Base-by-base conservation (phyloP, 2,888 invertebrate species). In the Thalpophila matura region DNA sequence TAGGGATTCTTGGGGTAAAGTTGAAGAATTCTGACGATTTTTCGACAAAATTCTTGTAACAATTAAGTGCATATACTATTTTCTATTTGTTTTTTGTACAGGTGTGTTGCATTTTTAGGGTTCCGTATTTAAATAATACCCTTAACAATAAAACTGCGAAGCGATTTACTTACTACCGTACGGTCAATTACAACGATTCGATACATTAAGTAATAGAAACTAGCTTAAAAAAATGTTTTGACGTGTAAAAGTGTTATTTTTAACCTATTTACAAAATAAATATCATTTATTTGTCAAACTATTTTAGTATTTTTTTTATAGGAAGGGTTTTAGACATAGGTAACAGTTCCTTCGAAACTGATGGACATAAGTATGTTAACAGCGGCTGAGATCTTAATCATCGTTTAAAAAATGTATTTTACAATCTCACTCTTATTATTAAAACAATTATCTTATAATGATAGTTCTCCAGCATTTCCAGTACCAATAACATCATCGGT, bases 401-500 rank as follows among this genome's bases (percentile, higher is more conserved):
- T 12, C 9, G 3, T 14, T 12, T 2, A 3, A 18, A 18, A n/a
- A 0, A 10, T n/a, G 4, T 27, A 0, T 0, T 35, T 6, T 12
- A 1, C 16, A 6, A 18, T 4, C 3, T n/a, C 12, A 27, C 3
- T 6, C 6, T 38, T 27, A 42, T 22, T 31, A n/a, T 9, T 1
- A 40, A 9, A 6, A 27, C 3, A 33, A 33, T 38, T 16, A 18
- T 38, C 24, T 33, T 9, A 42, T 18, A 37, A n/a, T 26, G 4
- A n/a, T n/a, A 22, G 18, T 1, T 43, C 22, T 18, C 16, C 22
- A 43, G 10, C 16, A 45, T 47, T 18, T 29, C 27, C 24, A 57
- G 27, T 5, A 29, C 14, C 54, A 69, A 47, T 62, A 68, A 61
- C 56, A 77, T 70, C 58, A 71, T 77, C 47, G 53, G 42, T 50